Evolutionary conservation across 2,797 vertebrate genomes (phyloP), one percentile per base, ranked within the genome.

Genomic region (Acipenser transmontanus): DNA sequence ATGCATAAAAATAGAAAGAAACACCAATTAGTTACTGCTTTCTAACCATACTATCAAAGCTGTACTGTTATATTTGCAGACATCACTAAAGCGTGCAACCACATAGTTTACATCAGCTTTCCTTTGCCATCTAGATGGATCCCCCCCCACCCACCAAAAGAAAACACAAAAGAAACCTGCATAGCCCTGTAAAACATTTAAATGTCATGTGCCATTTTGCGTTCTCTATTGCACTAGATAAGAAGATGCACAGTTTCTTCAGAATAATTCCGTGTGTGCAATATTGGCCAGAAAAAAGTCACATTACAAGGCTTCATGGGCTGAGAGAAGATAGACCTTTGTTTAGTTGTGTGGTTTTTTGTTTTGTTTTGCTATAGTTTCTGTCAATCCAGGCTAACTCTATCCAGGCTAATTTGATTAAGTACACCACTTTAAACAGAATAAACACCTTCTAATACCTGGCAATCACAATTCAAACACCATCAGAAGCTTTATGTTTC

Each of bases 221-320:
- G 79, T 82, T 77, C 72, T 80, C 74, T 86, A 89, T 87, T 88
- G 81, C 84, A 88, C 85, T 74, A 73, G 74, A 74, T 59, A 74
- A 72, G 74, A 48, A 70, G 1, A 64, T 59, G 57, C 49, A 66
- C 60, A 59, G 51, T 49, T 14, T 73, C 75, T 70, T 73, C 70
- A 73, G 68, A 79, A 65, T 62, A 70, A 80, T 66, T 71, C 64
- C 68, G 68, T 74, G 67, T 70, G 70, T 71, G 62, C 71, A 67
- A 50, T 61, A 61, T 50, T 63, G 48, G 65, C 47, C 59, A 56
- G 61, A 8, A 52, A 59, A 52, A 50, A 64, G 54, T 50, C 70
- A 71, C 47, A 60, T 56, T 61, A 47, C 69, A 68, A 73, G 65
- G 61, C 12, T 68, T 66, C 63, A 62, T 14, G 59, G 56, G n/a